Percentiles rank a stretch among this genome's conserved stretches.
These are phyloP conservation scores for Argyrosomus japonicus DNA, from an alignment of 2,113 vertebrate species.

Conservation along the genomic window DNA sequence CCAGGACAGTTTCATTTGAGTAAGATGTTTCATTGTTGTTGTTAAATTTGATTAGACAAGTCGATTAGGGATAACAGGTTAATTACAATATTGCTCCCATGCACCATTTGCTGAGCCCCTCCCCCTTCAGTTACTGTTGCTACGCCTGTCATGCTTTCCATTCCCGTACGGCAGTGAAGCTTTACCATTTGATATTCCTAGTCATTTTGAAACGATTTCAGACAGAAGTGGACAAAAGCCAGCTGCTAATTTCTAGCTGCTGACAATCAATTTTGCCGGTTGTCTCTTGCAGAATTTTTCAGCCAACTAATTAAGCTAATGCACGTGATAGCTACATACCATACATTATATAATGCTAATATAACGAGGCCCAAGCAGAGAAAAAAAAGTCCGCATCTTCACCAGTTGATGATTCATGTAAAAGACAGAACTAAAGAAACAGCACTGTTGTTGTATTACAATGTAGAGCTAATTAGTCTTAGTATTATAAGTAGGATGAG, in stretches of 20 bases:
- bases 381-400: too few relatives aligned
- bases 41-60: conserved; percentile 24
- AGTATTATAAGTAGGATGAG: neutral
- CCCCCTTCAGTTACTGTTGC: neutral
- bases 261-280: neutral
- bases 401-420: too few relatives aligned
- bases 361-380: neutral
- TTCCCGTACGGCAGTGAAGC: neutral
- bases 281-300: conserved; percentile 13
- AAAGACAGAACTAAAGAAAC: neutral
- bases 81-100: conserved; percentile 16
- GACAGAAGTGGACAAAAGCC: neutral
- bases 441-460: neutral
- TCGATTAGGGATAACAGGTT: conserved; percentile 19
- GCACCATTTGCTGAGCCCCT: neutral
- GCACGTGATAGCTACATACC: neutral
- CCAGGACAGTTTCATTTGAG: neutral
- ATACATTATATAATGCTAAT: too few relatives aligned
- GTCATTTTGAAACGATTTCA: neutral
- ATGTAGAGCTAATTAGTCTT: neutral
- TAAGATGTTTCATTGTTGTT: conserved; percentile 15
- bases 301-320: conserved; percentile 15
- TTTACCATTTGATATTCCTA: neutral
- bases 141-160: neutral
- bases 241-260: neutral